Evolutionary conservation across 92 coral and sea anemone species (phyloP), one percentile per base, ranked within the genome.

Genomic region (Phenganax marumi): DNA sequence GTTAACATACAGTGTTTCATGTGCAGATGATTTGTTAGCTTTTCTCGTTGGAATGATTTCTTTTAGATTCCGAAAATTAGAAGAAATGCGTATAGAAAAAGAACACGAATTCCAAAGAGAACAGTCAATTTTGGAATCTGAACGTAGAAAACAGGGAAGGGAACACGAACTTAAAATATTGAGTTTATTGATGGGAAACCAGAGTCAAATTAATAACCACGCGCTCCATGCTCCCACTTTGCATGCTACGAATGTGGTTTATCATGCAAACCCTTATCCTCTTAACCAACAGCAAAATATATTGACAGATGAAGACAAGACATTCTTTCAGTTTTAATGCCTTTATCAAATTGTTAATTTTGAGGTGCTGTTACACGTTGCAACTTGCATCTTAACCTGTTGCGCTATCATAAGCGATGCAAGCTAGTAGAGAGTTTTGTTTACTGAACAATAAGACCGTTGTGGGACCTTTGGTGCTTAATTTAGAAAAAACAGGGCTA

Each of bases 91-190:
- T 9, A 25, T 33, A 33, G 51, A 70, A 46, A 70, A n/a, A 10
- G 75, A 70, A 33, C 75, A 70, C 21, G 52, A 70, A 50, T 70
- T 70, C 53, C 75, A 70, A 11, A 46, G 49, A 50, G 23, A 70
- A 39, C 75, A 70, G 12, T 11, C 21, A 11, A 72, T 10, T 7
- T 48, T 50, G 18, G 77, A 72, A 8, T 13, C 0, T 9, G 52
- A 72, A 12, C 23, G 56, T 22, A 49, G 77, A 24, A 72, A 52
- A 72, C 39, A 72, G 3, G 75, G 26, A 39, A 26, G 75, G 50
- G 11, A 66, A 9, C 75, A 70, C 21, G 75, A 70, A 14, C 17
- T 70, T 22, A 43, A 70, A 8, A 72, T 72, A 57, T 4, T 72
- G 33, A 22, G 26, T 10, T 48, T 72, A 57, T 14, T 50, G 25